Conservation (phyloP, 2,797 vertebrate species). For the Falco concolor region DNA sequence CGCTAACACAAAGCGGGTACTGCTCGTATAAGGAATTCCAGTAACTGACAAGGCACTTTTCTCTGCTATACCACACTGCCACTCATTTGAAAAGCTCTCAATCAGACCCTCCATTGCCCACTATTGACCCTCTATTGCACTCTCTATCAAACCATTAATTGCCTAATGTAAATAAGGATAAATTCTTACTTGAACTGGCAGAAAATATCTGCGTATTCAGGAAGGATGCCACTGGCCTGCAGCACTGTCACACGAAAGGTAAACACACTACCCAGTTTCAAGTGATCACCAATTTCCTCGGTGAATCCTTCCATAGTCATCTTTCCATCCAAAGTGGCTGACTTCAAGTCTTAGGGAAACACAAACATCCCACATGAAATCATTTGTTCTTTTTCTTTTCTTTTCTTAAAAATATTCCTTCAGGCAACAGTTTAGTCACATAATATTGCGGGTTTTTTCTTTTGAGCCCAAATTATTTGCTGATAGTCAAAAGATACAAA, state of each 20-base stretch:
- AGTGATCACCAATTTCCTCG: conserved; percentile 81
- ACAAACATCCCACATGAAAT: not conserved
- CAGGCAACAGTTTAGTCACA: not conserved
- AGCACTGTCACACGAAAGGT: conserved; percentile 97
- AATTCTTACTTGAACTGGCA: conserved; percentile 98
- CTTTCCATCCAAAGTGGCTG: conserved; percentile 83
- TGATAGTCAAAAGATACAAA: not conserved
- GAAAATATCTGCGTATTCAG: conserved; percentile 96
- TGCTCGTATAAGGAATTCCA: not conserved
- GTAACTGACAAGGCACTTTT: not conserved
- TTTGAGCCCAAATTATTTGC: not conserved
- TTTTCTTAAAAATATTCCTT: not conserved
- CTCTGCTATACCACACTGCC: not conserved
- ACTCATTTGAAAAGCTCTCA: not conserved
- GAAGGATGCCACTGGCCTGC: conserved; percentile 89
- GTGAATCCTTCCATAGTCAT: conserved; percentile 79
- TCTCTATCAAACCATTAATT: not conserved
- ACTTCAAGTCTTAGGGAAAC: conserved; percentile 83
- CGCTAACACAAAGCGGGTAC: not conserved
- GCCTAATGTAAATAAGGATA: not conserved
- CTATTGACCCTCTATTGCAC: too few species aligned
- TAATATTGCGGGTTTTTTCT: not conserved
- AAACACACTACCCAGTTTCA: conserved; percentile 93
- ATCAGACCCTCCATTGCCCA: not conserved
- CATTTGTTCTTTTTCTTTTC: too few species aligned